phyloP scores from a whole-genome alignment of 2,797 vertebrate species.

The Halcyon leucocephala region DNA sequence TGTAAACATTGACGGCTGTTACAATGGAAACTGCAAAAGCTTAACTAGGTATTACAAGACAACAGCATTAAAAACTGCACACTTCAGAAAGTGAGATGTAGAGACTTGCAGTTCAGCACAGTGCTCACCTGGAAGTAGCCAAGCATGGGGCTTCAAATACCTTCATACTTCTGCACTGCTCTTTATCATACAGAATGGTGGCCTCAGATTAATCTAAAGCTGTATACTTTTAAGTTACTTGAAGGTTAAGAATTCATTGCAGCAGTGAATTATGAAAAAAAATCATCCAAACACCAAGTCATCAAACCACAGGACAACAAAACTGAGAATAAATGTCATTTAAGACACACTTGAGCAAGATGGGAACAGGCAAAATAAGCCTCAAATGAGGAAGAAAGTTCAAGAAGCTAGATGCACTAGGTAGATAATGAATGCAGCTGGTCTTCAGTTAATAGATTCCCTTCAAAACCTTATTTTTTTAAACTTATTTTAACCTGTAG shows the following conservation, averaged over 20 bases:
- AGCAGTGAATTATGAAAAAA: not conserved
- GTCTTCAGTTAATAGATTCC: not conserved
- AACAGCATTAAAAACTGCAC: not conserved
- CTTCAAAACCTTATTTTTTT: not conserved
- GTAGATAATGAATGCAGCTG: not conserved
- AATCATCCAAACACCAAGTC: not conserved
- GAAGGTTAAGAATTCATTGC: not conserved
- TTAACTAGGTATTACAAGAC: not conserved
- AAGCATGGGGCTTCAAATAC: fast-evolving
- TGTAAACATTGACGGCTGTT: not conserved
- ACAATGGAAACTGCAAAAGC: not conserved
- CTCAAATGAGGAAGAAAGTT: not conserved
- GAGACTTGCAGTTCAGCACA: not conserved
- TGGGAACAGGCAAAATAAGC: not conserved
- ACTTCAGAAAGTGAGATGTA: not conserved
- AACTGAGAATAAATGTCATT: not conserved
- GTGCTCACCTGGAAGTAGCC: too few relatives aligned
- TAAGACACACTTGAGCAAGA: not conserved
- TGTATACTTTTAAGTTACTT: not conserved
- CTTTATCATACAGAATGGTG: not conserved
- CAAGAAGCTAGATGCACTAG: not conserved
- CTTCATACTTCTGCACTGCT: not conserved
- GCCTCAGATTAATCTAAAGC: not conserved
- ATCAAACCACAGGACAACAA: not conserved
- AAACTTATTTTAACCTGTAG: not conserved